Percentiles rank a stretch among this genome's conserved stretches.
Conservation (phyloP, 53 echinoderm and acorn worm genomes). For the Paracentrotus lividus region DNA sequence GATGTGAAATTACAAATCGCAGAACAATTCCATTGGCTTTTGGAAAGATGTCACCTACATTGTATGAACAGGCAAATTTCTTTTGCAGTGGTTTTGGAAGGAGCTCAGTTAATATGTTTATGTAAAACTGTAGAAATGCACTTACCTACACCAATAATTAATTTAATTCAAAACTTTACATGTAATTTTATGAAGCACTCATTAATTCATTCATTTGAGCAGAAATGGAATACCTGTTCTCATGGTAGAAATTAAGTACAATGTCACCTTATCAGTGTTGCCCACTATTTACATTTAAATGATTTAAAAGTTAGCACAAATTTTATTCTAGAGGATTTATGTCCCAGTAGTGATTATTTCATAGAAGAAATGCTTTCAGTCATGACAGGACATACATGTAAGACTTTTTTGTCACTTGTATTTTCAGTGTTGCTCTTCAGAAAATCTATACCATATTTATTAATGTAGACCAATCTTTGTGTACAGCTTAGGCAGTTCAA, state of each 20-base stretch:
- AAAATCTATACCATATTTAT: too few species aligned
- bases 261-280: background rate
- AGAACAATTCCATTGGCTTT: background rate
- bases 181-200: background rate
- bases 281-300: too few species aligned
- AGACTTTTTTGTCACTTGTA: too few species aligned
- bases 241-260: background rate
- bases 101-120: background rate
- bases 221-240: too few species aligned
- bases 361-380: too few species aligned
- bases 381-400: too few species aligned
- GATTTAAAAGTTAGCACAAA: too few species aligned
- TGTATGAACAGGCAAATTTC: background rate
- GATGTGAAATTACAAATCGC: background rate
- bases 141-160: background rate
- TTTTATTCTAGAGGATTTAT: too few species aligned
- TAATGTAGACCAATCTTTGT: too few species aligned
- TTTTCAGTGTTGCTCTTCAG: too few species aligned
- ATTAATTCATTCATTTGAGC: background rate
- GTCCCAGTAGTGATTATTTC: too few species aligned
- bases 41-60: background rate
- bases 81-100: background rate
- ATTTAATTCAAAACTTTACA: background rate
- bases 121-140: background rate
- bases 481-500: too few species aligned